Evolutionary conservation across 2,888 invertebrate genomes (phyloP), one percentile per base, ranked within the genome.

Genomic region (Amphipoea lucens): DNA sequence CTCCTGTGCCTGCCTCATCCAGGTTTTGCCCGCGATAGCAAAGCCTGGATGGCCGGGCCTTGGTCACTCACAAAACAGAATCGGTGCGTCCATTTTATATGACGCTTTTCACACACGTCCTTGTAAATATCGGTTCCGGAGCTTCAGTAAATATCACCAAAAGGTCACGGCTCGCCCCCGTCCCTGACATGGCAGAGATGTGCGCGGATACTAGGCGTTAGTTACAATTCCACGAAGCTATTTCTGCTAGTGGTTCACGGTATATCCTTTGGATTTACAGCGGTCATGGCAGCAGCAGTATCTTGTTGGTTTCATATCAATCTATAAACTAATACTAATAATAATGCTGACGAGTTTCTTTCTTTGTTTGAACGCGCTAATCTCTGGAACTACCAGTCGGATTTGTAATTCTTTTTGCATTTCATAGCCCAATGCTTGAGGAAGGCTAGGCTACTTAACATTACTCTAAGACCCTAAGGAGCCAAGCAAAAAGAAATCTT

Each of bases 81-180:
- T 23, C 14, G 1, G 20, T 63, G 14, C 48, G 20, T 75, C 23
- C 1, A 20, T 42, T 42, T 65, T 42, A 17, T 36, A 65, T 54
- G 29, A 65, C 4, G 65, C n/a, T 78, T 54, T 45, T n/a, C n/a
- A 78, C 4, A 40, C 0, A 48, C 45, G 48, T 79, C 29, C 51
- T 68, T 78, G 42, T 69, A 9, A 69, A 40, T 42, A 62, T 78
- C 23, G 17, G 80, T 0, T 12, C 23, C 57, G 17, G 40, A 17
- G 40, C n/a, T 51, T 60, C 17, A 42, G 23, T 60, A 79, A 78
- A 68, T 79, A 51, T 36, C 78, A 79, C 17, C 40, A 51, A 71
- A 54, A 51, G 80, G 69, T 69, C 62, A 62, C 29, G 23, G 42
- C 23, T 29, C 29, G 17, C 17, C 4, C 17, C 36, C 36, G 57